A percentile compares a stretch with the other conserved stretches of the same genome.
Evolutionary conservation across 1,140 invertebrate genomes (phyloP).

Genomic region (Drosophila ogumai): DNA sequence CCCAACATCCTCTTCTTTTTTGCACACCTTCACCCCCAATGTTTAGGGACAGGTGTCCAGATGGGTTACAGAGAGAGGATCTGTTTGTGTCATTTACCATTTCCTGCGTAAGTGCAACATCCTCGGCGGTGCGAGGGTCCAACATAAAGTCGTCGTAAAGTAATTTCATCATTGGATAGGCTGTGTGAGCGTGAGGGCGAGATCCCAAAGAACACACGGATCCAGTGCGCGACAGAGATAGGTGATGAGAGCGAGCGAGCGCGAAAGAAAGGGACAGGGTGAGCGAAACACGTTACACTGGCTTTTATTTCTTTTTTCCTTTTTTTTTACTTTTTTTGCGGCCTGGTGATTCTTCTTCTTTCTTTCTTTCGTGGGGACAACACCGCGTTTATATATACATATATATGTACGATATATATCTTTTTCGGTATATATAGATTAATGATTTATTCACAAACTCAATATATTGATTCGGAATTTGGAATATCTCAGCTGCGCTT

Average conservation of each 20-base stretch:
- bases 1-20: not conserved
- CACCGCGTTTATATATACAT: slow-evolving; percentile 19
- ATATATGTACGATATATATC: slow-evolving; percentile 24
- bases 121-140: slow-evolving; percentile 76
- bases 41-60: too few relatives aligned
- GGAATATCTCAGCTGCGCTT: slow-evolving; percentile 62
- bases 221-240: slow-evolving; percentile 48
- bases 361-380: slow-evolving; percentile 27
- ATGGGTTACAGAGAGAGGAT: not conserved
- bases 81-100: slow-evolving; percentile 70
- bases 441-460: slow-evolving; percentile 71
- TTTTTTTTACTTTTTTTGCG: slow-evolving; percentile 19
- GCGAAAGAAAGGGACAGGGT: slow-evolving; percentile 29
- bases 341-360: slow-evolving; percentile 44
- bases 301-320: slow-evolving; percentile 27
- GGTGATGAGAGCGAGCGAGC: slow-evolving; percentile 12
- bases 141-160: slow-evolving; percentile 83
- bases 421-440: slow-evolving; percentile 27
- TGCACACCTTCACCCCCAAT: not conserved
- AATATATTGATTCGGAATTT: slow-evolving; percentile 68
- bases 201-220: slow-evolving; percentile 54
- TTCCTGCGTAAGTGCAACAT: slow-evolving; percentile 82
- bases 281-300: slow-evolving; percentile 73
- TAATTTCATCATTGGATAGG: slow-evolving; percentile 81
- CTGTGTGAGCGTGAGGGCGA: slow-evolving; percentile 39